Evolutionary conservation across 2,797 vertebrate species (phyloP).

Genomic region (Sphaeramia orbicularis): DNA sequence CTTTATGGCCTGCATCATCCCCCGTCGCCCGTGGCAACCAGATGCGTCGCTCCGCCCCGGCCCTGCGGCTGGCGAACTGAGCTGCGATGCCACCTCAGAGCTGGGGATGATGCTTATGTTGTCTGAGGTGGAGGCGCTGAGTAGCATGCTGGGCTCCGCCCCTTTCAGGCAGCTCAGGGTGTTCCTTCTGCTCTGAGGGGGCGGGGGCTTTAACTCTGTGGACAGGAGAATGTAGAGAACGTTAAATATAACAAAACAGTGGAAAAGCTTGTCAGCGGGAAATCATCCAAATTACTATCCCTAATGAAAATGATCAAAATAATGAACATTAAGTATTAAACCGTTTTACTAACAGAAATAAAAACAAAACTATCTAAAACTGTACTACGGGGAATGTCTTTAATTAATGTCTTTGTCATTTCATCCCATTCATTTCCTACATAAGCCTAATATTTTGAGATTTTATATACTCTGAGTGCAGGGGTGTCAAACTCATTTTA

Average conservation of each 20-base stretch:
- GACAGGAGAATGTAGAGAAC: not conserved
- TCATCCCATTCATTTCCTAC: no score
- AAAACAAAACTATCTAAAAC: no score
- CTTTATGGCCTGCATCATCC: slow-evolving; percentile 99
- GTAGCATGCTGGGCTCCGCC: slow-evolving; percentile 61
- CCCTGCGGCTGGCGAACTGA: slow-evolving; percentile 87
- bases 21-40: slow-evolving; percentile 87
- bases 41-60: slow-evolving; percentile 78
- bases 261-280: not conserved
- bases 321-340: no score
- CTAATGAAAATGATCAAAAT: no score
- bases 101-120: slow-evolving; percentile 89
- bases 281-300: no score
- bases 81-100: slow-evolving; percentile 87
- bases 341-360: no score
- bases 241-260: not conserved
- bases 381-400: no score
- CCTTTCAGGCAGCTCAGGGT: slow-evolving; percentile 88
- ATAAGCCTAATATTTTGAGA: no score
- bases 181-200: slow-evolving; percentile 83
- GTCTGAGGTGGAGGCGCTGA: slow-evolving; percentile 76
- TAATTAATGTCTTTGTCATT: no score
- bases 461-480: no score
- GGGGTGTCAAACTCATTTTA: no score
- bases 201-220: slow-evolving; percentile 70